Conservation (phyloP, 1,140 invertebrate species). For the Drosophila rhopaloa region DNA sequence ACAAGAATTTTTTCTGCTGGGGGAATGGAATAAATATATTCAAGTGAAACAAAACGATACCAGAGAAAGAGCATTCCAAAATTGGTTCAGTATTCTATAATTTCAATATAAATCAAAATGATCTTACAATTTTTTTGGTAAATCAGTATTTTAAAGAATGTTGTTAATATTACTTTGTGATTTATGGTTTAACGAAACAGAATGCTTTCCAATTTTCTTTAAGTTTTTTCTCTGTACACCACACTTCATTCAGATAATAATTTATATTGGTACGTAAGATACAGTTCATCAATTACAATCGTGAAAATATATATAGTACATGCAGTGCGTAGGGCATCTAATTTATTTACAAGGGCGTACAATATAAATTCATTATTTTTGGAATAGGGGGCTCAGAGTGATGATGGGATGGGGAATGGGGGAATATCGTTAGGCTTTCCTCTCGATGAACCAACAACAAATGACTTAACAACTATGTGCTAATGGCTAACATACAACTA, state of each 20-base stretch:
- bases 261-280: slow-evolving; percentile 53
- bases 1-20: slow-evolving; percentile 28
- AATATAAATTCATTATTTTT: slow-evolving; percentile 54
- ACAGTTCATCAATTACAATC: slow-evolving; percentile 44
- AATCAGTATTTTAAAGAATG: no score
- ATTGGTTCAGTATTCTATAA: not conserved
- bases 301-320: slow-evolving; percentile 47
- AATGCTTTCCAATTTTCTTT: not conserved
- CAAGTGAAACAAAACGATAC: slow-evolving; percentile 13
- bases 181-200: no score
- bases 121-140: no score
- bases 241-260: slow-evolving; percentile 39
- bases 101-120: no score
- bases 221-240: not conserved
- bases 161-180: no score
- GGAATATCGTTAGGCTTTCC: slow-evolving; percentile 70
- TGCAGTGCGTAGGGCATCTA: slow-evolving; percentile 46
- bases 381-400: slow-evolving; percentile 11
- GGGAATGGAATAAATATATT: not conserved
- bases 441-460: slow-evolving; percentile 74
- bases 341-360: slow-evolving; percentile 44
- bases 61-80: not conserved
- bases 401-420: slow-evolving; percentile 25
- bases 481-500: slow-evolving; percentile 57
- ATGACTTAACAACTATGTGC: slow-evolving; percentile 56